Conservation (phyloP, 2,113 vertebrate genomes). For the Phaethon lepturus region DNA sequence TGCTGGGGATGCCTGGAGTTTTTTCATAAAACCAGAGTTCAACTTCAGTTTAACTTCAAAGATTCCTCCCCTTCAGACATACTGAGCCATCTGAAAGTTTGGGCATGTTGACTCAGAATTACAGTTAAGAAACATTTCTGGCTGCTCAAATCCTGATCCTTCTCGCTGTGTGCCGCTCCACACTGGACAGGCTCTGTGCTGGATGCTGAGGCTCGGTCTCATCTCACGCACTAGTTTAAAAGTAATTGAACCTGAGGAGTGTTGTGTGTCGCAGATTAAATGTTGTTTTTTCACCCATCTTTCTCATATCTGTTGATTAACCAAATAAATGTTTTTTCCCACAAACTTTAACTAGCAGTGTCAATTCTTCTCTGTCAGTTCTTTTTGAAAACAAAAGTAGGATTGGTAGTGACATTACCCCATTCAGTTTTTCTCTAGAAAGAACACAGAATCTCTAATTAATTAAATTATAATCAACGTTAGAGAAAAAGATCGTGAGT, state of each 20-base stretch:
- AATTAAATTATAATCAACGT: background rate
- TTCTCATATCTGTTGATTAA: background rate
- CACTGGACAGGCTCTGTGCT: background rate
- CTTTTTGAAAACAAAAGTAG: background rate
- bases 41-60: background rate
- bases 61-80: background rate
- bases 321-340: background rate
- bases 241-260: background rate
- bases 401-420: background rate
- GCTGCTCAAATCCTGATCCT: background rate
- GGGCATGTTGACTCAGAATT: background rate
- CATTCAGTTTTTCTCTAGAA: background rate
- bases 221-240: background rate
- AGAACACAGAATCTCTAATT: background rate
- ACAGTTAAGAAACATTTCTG: background rate
- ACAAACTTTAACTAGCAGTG: background rate
- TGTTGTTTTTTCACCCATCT: rapidly evolving
- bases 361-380: background rate
- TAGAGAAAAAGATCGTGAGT: background rate
- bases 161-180: background rate
- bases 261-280: background rate
- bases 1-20: background rate
- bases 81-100: background rate
- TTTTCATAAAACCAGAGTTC: background rate
- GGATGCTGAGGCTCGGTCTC: background rate